Base-by-base conservation (phyloP, 2,888 invertebrate species). In the Copidosoma aretas region DNA sequence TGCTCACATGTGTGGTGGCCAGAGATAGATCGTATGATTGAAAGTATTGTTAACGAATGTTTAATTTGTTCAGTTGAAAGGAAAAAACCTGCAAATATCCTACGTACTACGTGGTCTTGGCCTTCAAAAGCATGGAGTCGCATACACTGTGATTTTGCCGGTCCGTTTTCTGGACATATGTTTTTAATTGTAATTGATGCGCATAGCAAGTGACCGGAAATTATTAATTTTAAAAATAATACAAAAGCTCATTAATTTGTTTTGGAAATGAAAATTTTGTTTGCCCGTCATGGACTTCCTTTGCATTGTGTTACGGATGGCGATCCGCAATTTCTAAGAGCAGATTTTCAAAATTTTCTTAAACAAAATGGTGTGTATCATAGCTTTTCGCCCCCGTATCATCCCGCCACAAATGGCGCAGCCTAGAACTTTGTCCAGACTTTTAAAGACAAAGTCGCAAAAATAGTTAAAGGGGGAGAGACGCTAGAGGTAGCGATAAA, bases 361-460 rank as follows among this genome's bases (percentile, higher is more conserved):
- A 22, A 46, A 15, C n/a, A 8, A 49, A 19, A 19, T 15, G 58
- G 59, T 10, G 51, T 68, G 0, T 49, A 58, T 2, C 65, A 69
- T 19, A 64, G 60, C 17, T 60, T 58, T 15, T 60, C 64, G 32
- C 32, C 8, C 8, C 32, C 32, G 8, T 8, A 32, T 32, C 32
- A 8, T 32, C 32, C 32, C 8, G 61, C 51, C 4, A 61, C 49
- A 4, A 61, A 61, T 19, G 61, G 60, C 19, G 63, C 64, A 25
- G 69, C 64, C 12, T 67, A 72, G 19, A 72, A 70, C 32, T 72
- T 69, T 22, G 64, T 72, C 0, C 52, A 58, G 19, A 72, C 67
- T 1, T 61, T 67, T n/a, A 72, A 70, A 54, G 56, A 59, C 19
- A 69, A 67, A 58, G 58, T 60, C 17, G 67, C 54, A 22, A 60